These are phyloP conservation scores for Dromius quadrimaculatus DNA, from an alignment of 2,888 invertebrate genomes.

Conservation along the genomic window DNA sequence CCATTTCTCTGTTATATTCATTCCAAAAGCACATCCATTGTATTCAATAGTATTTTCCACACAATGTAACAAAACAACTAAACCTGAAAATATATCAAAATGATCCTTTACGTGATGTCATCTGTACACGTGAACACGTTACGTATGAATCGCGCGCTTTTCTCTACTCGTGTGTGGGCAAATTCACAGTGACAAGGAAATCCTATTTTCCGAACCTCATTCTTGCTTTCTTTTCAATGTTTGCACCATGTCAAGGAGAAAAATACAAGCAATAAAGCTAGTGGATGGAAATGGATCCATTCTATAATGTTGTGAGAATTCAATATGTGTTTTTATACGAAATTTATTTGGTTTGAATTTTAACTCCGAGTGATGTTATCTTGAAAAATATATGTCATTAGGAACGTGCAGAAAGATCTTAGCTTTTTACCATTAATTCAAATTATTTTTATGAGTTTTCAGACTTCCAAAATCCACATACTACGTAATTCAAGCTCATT, in stretches of 20 bases:
- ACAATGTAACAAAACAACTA: conserved; percentile 6
- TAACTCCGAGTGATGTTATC: too few relatives aligned
- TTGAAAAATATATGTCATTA: too few relatives aligned
- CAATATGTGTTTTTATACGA: not conserved
- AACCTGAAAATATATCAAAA: conserved; percentile 29
- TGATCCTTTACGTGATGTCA: conserved; percentile 10
- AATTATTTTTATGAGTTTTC: too few relatives aligned
- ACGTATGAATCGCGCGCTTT: not conserved
- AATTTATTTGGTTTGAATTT: not conserved
- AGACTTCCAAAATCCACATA: too few relatives aligned
- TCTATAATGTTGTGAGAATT: not conserved
- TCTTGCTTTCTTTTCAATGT: conserved; percentile 34
- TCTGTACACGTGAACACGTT: conserved; percentile 8
- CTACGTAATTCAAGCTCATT: too few relatives aligned
- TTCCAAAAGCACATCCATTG: conserved; percentile 21
- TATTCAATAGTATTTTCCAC: conserved; percentile 10
- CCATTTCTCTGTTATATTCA: too few relatives aligned
- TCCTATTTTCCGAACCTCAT: conserved; percentile 31
- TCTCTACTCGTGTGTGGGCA: conserved; percentile 8
- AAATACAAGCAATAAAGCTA: conserved; percentile 5
- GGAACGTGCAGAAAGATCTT: too few relatives aligned
- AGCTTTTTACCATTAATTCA: too few relatives aligned
- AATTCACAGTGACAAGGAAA: conserved; percentile 11
- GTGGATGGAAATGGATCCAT: too few relatives aligned
- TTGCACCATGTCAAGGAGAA: conserved; percentile 3